Percentiles rank a stretch among this genome's conserved stretches.
phyloP scores from a whole-genome alignment of 2,888 invertebrate genomes.

The Tridacna gigas region DNA sequence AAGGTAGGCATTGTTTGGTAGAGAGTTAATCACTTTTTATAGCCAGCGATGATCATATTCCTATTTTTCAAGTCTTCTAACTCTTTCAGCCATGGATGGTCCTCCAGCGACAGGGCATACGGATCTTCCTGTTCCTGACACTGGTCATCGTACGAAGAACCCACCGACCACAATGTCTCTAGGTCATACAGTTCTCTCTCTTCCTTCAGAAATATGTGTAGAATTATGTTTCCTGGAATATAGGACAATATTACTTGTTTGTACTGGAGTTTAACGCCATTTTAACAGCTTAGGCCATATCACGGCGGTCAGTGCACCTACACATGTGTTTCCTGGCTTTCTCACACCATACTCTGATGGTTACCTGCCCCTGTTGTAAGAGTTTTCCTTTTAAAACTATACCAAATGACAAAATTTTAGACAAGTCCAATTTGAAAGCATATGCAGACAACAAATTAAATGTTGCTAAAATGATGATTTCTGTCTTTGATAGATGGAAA shows the following conservation, averaged over 20 bases:
- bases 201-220: constrained; percentile 93
- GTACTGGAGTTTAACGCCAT: too few relatives aligned
- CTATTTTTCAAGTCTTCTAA: constrained; percentile 30
- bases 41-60: neutral
- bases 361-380: too few relatives aligned
- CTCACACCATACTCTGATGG: too few relatives aligned
- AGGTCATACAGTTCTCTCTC: constrained; percentile 92
- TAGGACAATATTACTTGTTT: constrained; percentile 37
- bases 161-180: constrained; percentile 96
- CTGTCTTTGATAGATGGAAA: too few relatives aligned
- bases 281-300: too few relatives aligned
- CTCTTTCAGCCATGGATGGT: constrained; percentile 65
- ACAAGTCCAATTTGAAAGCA: too few relatives aligned
- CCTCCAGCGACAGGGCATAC: constrained; percentile 48
- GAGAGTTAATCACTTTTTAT: neutral
- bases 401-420: too few relatives aligned
- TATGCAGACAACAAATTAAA: too few relatives aligned
- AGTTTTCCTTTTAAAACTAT: too few relatives aligned
- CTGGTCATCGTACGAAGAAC: constrained; percentile 90
- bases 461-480: too few relatives aligned
- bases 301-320: too few relatives aligned
- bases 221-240: constrained; percentile 93
- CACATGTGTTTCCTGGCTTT: too few relatives aligned
- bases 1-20: neutral
- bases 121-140: constrained; percentile 56